Evolutionary conservation across 2,797 vertebrate species (phyloP).

Genomic region (Varecia variegata): DNA sequence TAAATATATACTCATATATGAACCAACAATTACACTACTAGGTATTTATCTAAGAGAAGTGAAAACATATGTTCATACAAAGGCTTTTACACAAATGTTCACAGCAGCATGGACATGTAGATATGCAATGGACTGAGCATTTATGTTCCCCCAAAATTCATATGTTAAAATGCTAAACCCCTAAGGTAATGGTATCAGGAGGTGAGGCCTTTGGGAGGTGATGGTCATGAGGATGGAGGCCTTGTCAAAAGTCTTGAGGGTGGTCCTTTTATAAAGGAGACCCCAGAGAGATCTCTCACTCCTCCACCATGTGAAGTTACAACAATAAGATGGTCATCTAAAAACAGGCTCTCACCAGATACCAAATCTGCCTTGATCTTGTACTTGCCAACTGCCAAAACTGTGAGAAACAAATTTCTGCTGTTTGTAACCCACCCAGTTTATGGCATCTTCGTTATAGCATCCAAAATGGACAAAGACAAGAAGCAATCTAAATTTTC

Average conservation of each 20-base stretch:
- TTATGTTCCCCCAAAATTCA: not conserved
- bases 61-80: not conserved
- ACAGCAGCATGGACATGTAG: not conserved
- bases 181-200: no score
- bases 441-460: not conserved
- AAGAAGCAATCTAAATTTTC: not conserved
- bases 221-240: not conserved
- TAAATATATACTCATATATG: no score
- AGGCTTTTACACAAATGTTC: not conserved
- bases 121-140: not conserved
- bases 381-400: not conserved
- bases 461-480: not conserved
- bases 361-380: not conserved
- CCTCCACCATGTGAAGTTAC: not conserved
- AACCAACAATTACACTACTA: not conserved
- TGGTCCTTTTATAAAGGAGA: not conserved
- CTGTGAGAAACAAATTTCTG: not conserved
- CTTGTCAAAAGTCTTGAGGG: not conserved
- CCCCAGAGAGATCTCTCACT: not conserved
- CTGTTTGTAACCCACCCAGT: not conserved
- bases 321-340: not conserved
- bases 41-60: not conserved
- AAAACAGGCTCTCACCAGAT: not conserved
- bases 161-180: not conserved
- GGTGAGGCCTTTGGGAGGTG: not conserved